Evolutionary conservation across 2,888 invertebrate genomes (phyloP), one percentile per base, ranked within the genome.

Genomic region (Axea sp.): DNA sequence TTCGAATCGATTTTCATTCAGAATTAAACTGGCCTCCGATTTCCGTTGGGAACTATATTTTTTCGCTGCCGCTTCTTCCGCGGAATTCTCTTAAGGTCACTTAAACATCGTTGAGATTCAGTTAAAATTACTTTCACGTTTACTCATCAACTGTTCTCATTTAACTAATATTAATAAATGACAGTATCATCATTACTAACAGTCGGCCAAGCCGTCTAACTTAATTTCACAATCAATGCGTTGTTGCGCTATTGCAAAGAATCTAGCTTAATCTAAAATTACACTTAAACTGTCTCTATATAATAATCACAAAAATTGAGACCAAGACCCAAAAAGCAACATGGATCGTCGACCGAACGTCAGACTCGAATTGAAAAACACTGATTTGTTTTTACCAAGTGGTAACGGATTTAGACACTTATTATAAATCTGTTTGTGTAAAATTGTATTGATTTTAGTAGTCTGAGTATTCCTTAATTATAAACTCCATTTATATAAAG

Each of bases 291-390:
- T 81, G 76, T 81, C 83, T 82, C 81, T 83, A 84, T 79, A 78
- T 83, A 84, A 80, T 86, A 87, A 87, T 87, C 87, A 87, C 87
- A 87, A 85, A 84, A 78, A 82, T 78, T 83, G 84, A 86, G 86
- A 87, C 87, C 83, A 83, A 82, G 81, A 82, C 84, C 85, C 83
- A 78, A 80, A 78, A 76, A 77, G 77, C 74, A 75, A 76, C 73
- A 68, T 41, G 59, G 68, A 73, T 76, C 73, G 75, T 51, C 64
- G 51, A 60, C 39, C 64, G 35, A 47, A 69, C 11, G 51, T 19
- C 0, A 3, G 4, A 33, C 17, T 1, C 33, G 45, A 51, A 60
- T 35, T 5, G 31, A 35, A 39, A 45, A 26, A 45, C 11, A 7
- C 33, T 28, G 28, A 3, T 8, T 28, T n/a, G n/a, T n/a, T n/a